Conservation (phyloP, 2,797 vertebrate species). For the Petrocephalus sullivani region DNA sequence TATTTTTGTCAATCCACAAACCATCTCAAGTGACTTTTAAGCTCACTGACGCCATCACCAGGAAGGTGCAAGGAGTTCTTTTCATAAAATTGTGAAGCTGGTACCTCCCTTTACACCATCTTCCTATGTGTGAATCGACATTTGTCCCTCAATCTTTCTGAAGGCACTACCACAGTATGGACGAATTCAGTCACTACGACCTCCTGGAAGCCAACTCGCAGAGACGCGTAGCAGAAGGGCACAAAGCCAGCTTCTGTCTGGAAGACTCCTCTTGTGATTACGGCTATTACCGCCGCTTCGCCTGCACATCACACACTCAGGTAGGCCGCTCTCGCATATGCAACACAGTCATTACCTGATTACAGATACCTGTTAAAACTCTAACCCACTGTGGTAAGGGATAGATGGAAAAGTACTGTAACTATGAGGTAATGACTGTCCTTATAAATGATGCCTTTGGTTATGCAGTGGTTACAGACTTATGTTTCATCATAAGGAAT, state of each 20-base stretch:
- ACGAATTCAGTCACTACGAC: conserved; percentile 97
- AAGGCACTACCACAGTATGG: conserved; percentile 98
- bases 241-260: conserved; percentile 97
- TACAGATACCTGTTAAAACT: not conserved
- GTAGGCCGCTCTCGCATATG: conserved; percentile 41
- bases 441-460: not conserved
- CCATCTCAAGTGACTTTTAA: not conserved
- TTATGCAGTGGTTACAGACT: not conserved
- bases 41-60: not conserved
- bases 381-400: not conserved
- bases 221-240: conserved; percentile 86
- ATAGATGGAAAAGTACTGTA: not conserved
- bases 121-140: not conserved
- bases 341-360: not conserved
- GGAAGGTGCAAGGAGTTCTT: not conserved
- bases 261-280: conserved; percentile 98
- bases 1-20: not conserved
- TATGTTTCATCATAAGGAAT: not conserved
- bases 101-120: not conserved
- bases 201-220: conserved; percentile 80
- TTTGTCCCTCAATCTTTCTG: conserved; percentile 5
- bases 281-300: conserved; percentile 86
- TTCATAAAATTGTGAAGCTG: not conserved
- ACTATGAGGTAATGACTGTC: not conserved
- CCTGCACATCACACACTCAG: conserved; percentile 89